Percentiles rank a stretch among this genome's conserved stretches.
phyloP scores from a whole-genome alignment of 2,888 invertebrate species.

The Scaptomyza polygonia region DNA sequence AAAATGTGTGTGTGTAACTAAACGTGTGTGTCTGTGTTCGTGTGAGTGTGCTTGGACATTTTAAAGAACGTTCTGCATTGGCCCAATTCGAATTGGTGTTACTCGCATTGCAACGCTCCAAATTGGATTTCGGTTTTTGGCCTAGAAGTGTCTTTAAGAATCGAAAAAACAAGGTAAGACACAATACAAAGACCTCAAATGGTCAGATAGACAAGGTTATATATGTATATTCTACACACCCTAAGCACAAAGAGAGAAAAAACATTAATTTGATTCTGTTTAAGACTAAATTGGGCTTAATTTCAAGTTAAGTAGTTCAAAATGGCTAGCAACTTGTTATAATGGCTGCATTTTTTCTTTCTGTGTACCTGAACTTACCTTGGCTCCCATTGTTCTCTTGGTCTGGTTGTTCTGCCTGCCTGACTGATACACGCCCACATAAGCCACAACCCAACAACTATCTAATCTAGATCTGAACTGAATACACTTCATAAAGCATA shows the following conservation, averaged over 20 bases:
- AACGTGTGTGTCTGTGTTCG: conserved; percentile 13
- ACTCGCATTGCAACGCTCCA: conserved; percentile 60
- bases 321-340: neutral
- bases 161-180: conserved; percentile 52
- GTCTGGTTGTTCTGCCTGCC: conserved; percentile 14
- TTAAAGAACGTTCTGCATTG: conserved; percentile 70
- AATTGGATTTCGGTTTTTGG: conserved; percentile 67
- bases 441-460: neutral
- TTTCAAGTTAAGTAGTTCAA: neutral
- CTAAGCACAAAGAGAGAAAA: neutral
- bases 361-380: neutral
- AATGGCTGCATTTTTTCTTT: neutral
- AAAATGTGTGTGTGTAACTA: conserved; percentile 28
- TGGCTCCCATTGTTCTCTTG: conserved; percentile 44
- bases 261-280: no score
- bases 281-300: no score
- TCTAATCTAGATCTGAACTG: conserved; percentile 41
- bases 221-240: conserved; percentile 2
- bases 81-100: conserved; percentile 81
- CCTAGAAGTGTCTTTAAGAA: conserved; percentile 43
- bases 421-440: conserved; percentile 42
- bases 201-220: conserved; percentile 29
- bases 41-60: conserved; percentile 49
- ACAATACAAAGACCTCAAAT: conserved; percentile 8
- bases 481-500: conserved; percentile 33